Evolutionary conservation across 2,888 invertebrate species (phyloP).

Genomic region (Drosophila nr. perissopoda): DNA sequence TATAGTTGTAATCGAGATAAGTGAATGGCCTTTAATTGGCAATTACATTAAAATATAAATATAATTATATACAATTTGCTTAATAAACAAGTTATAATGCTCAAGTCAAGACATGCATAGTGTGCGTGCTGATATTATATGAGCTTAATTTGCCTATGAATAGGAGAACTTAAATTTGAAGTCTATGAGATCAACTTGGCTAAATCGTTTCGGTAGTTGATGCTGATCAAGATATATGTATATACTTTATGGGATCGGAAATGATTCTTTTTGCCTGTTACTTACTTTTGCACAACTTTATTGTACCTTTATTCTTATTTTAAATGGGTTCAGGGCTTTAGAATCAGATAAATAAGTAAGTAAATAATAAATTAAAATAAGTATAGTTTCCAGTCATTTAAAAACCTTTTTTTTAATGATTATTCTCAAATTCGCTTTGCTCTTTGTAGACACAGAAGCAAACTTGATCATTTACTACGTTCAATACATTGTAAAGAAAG

Average conservation of each 20-base stretch:
- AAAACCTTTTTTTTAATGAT: not conserved
- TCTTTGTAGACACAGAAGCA: constrained; percentile 4
- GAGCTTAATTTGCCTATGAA: not conserved
- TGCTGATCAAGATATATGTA: no score
- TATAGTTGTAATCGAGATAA: not conserved
- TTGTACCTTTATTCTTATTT: not conserved
- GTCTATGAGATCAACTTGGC: no score
- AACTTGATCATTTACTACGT: not conserved
- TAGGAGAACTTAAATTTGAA: not conserved
- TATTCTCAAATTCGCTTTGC: not conserved
- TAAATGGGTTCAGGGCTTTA: fast-evolving
- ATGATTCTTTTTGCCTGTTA: not conserved
- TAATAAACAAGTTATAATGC: not conserved
- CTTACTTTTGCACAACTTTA: not conserved
- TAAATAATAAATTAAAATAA: not conserved
- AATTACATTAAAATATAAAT: not conserved
- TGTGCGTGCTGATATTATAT: not conserved
- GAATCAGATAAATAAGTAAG: not conserved
- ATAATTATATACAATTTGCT: not conserved
- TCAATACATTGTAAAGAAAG: not conserved
- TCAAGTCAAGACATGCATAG: not conserved
- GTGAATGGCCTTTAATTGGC: not conserved
- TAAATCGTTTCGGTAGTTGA: no score
- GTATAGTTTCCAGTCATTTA: not conserved
- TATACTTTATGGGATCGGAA: no score